Conservation (phyloP, 1,140 invertebrate species). For the Centruroides sculpturatus region DNA sequence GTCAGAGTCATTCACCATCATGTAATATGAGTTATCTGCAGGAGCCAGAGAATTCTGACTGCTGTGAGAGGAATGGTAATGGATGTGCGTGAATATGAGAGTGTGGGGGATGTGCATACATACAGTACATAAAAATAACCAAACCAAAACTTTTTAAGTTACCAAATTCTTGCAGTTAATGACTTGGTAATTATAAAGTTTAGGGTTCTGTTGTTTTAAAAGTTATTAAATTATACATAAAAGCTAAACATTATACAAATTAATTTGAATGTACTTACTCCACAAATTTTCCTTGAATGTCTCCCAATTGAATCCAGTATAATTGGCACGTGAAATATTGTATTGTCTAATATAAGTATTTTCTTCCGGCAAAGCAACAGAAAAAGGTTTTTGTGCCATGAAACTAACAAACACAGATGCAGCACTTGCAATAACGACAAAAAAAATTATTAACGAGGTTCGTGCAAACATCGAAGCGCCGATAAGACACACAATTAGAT, state of each 20-base stretch:
- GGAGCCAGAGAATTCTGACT: no score
- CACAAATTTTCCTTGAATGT: conserved; percentile 66
- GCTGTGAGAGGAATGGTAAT: no score
- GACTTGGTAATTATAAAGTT: no score
- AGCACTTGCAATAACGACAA: conserved; percentile 30
- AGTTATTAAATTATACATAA: no score
- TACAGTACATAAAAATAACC: no score
- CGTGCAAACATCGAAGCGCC: conserved; percentile 91
- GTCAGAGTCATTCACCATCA: no score
- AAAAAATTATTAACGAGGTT: conserved; percentile 59
- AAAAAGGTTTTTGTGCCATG: conserved; percentile 24
- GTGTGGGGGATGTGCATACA: no score
- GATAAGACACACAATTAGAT: conserved; percentile 80
- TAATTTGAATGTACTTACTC: conserved; percentile 24
- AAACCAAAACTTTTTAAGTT: no score
- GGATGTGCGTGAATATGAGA: no score
- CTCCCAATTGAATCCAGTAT: conserved; percentile 56
- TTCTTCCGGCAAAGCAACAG: conserved; percentile 51
- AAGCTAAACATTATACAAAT: neutral
- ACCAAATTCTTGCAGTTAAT: no score
- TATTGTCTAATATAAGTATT: conserved; percentile 47
- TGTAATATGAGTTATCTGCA: no score
- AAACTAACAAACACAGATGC: conserved; percentile 63
- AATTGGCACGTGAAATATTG: conserved; percentile 39
- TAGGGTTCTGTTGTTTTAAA: no score